These are phyloP conservation scores for Lysandra coridon DNA, from an alignment of 2,888 invertebrate species.

Conservation along the genomic window DNA sequence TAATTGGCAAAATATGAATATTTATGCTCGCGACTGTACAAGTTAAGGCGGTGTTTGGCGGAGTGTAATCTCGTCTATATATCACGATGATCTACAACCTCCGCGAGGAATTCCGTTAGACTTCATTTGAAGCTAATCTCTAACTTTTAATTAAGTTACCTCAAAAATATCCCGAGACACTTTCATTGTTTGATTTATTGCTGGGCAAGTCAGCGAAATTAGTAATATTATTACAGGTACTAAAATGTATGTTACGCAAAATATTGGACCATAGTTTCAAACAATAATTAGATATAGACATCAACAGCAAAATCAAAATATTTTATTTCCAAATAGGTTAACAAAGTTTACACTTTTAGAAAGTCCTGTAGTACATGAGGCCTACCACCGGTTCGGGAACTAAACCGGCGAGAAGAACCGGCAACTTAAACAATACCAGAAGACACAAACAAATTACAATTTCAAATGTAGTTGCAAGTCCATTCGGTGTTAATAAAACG, in stretches of 20 bases:
- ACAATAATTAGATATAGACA: too few relatives aligned
- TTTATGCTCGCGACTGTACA: neutral
- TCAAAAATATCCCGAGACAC: conserved; percentile 5
- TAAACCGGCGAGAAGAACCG: too few relatives aligned
- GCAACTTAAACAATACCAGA: neutral
- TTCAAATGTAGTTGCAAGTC: neutral
- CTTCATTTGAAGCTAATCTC: conserved; percentile 47
- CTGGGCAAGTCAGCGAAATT: neutral
- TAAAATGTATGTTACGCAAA: neutral
- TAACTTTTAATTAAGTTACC: conserved; percentile 43
- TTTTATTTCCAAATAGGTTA: too few relatives aligned
- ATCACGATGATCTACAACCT: conserved; percentile 52
- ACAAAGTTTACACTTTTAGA: too few relatives aligned
- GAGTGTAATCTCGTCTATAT: conserved; percentile 50
- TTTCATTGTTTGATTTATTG: conserved; percentile 32
- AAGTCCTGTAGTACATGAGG: too few relatives aligned
- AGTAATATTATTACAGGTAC: neutral
- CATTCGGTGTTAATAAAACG: neutral
- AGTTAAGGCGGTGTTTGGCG: conserved; percentile 36
- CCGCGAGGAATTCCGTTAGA: conserved; percentile 47
- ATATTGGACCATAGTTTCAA: too few relatives aligned
- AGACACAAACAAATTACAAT: neutral
- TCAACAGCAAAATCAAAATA: too few relatives aligned
- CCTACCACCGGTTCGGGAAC: too few relatives aligned
- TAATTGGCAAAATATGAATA: conserved; percentile 8